Evolutionary conservation across 1,140 invertebrate genomes (phyloP), one percentile per base, ranked within the genome.

Genomic region (Octopus sinensis): DNA sequence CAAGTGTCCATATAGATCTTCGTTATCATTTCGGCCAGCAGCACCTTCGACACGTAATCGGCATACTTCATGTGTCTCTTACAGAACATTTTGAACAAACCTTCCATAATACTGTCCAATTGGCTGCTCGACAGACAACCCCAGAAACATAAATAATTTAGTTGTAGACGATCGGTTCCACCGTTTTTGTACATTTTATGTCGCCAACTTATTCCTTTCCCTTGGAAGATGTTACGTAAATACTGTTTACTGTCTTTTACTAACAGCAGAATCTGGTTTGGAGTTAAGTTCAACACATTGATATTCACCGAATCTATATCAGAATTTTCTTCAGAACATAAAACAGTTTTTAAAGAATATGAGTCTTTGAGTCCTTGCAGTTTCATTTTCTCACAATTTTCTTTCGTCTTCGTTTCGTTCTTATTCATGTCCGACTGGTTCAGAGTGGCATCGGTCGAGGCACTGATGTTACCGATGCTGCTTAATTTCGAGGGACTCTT

Each of bases 1-100:
- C 30, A 73, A 73, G 30, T 73, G 68, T 73, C 68, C 68, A 73
- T 73, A 6, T 73, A 23, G 30, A 73, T 73, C 13, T 73, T 73
- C 1, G 30, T 73, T n/a, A 73, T 73, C 17, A 23, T 23, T 73
- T 73, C 68, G 6, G 68, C 68, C 30, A 73, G 30, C 68, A 73
- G 17, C 5, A 73, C 68, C 6, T 73, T 73, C 6, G 68, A 73
- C 17, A 73, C 68, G 30, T 73, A 73, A 23, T 73, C 68, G 4
- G 17, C 68, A 13, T 73, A 73, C 30, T 73, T 73, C 13, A 73
- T 13, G 13, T 73, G 68, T 73, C 30, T 4, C 5, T 73, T 73
- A 23, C 68, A 73, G 13, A 73, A 73, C 17, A 73, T 73, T n/a
- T 73, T 73, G 30, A 73, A 73, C 9, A 73, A 23, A n/a, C 68